phyloP scores from a whole-genome alignment of 2,888 invertebrate species.

The Hyles lineata region DNA sequence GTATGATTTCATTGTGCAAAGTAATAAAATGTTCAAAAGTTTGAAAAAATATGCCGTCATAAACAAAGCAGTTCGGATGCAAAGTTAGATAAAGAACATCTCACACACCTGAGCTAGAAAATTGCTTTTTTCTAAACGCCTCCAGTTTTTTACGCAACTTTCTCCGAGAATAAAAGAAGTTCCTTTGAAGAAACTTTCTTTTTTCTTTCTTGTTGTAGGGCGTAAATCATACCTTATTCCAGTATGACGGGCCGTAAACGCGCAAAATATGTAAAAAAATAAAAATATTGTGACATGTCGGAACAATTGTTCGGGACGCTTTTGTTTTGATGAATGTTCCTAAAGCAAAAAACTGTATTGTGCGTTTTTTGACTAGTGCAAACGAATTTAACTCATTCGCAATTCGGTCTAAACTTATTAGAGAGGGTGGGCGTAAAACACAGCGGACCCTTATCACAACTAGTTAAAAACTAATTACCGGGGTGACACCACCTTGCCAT shows the following conservation, averaged over 20 bases:
- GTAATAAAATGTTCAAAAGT: constrained; percentile 83
- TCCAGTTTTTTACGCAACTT: constrained; percentile 83
- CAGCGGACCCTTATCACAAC: constrained; percentile 82
- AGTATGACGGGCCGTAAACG: constrained; percentile 68
- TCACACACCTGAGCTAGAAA: constrained; percentile 85
- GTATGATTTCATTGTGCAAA: constrained; percentile 69
- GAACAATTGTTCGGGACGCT: constrained; percentile 60
- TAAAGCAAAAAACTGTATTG: constrained; percentile 40
- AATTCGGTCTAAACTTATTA: constrained; percentile 69
- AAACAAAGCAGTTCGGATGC: constrained; percentile 84
- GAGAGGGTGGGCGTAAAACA: constrained; percentile 73
- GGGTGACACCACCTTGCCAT: constrained; percentile 84
- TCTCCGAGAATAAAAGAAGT: constrained; percentile 83
- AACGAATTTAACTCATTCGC: constrained; percentile 36
- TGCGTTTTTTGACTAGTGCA: constrained; percentile 42
- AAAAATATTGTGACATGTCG: constrained; percentile 79
- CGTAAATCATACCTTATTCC: constrained; percentile 75
- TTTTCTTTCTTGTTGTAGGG: constrained; percentile 64
- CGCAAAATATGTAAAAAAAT: constrained; percentile 72
- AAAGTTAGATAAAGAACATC: constrained; percentile 85
- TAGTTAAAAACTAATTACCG: constrained; percentile 85
- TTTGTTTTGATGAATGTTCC: constrained; percentile 63
- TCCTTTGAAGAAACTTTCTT: constrained; percentile 78
- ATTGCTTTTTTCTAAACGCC: constrained; percentile 85
- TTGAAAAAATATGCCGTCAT: constrained; percentile 81